phyloP scores from a whole-genome alignment of 92 coral and sea anemone genomes.

The Epizoanthus rinbou region DNA sequence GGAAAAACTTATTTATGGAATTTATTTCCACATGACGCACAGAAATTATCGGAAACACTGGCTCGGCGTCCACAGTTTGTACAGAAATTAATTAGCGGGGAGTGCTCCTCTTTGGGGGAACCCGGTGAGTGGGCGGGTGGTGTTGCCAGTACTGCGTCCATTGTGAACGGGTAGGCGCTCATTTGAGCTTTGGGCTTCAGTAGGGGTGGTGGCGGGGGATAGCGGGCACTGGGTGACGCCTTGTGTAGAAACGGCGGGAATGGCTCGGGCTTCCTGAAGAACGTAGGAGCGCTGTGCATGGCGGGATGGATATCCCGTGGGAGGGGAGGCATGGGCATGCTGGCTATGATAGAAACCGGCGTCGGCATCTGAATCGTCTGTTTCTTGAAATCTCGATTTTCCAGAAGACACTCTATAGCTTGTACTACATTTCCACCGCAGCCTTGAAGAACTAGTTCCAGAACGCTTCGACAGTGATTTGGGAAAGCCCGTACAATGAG shows the following conservation, averaged over 20 bases:
- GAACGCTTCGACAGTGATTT: conserved; percentile 89
- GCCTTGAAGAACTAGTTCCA: conserved; percentile 93
- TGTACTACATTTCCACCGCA: conserved; percentile 98
- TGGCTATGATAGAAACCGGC: conserved; percentile 67
- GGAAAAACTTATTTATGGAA: conserved; percentile 47
- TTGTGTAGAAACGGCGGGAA: conserved; percentile 78
- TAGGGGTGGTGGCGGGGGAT: conserved; percentile 87
- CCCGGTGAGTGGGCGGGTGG: conserved; percentile 53
- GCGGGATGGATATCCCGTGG: conserved; percentile 77
- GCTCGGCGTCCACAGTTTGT: conserved; percentile 93
- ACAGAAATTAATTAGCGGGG: conserved; percentile 67
- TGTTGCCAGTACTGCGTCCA: conserved; percentile 71
- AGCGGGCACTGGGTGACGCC: conserved; percentile 70
- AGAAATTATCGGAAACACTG: conserved; percentile 79
- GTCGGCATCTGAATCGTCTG: conserved; percentile 68
- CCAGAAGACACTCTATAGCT: conserved; percentile 93
- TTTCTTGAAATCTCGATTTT: conserved; percentile 78
- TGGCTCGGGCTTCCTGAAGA: conserved; percentile 86
- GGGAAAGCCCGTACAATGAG: conserved; percentile 91
- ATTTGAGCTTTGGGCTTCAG: conserved; percentile 72
- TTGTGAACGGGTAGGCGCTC: conserved; percentile 71
- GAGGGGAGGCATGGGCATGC: conserved; percentile 54
- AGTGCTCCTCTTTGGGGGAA: conserved; percentile 62
- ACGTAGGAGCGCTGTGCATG: conserved; percentile 61
- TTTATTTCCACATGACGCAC: conserved; percentile 92